These are phyloP conservation scores for Cheirogaleus major DNA, from an alignment of 2,797 vertebrate genomes.

Conservation along the genomic window DNA sequence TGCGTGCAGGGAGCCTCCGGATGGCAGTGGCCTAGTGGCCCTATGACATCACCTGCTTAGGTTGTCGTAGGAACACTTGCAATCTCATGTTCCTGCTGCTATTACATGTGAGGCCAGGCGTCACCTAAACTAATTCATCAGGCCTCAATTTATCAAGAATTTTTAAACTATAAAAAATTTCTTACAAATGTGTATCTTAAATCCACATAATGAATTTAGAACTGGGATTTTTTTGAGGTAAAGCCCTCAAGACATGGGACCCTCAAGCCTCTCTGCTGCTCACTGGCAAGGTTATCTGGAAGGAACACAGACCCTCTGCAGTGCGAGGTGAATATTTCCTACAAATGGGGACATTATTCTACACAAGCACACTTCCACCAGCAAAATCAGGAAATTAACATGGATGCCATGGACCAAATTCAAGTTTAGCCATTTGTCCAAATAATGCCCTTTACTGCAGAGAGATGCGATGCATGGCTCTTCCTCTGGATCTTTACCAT, in stretches of 20 bases:
- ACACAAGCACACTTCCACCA: not conserved
- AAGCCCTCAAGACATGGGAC: not conserved
- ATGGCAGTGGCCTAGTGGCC: accelerated
- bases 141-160: not conserved
- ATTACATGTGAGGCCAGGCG: accelerated
- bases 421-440: not conserved
- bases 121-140: not conserved
- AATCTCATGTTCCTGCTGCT: not conserved
- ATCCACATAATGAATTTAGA: not conserved
- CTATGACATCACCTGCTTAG: not conserved
- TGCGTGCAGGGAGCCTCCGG: not conserved
- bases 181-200: not conserved
- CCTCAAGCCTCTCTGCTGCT: not conserved
- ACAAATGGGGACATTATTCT: not conserved
- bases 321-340: not conserved
- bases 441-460: not conserved
- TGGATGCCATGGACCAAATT: not conserved
- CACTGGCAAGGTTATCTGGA: not conserved
- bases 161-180: not conserved
- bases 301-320: not conserved
- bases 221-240: not conserved
- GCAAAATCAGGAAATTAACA: not conserved
- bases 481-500: not conserved
- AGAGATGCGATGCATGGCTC: not conserved
- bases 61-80: not conserved